Base-by-base conservation (phyloP, 2,888 invertebrate genomes). In the Cynaeus angustus region DNA sequence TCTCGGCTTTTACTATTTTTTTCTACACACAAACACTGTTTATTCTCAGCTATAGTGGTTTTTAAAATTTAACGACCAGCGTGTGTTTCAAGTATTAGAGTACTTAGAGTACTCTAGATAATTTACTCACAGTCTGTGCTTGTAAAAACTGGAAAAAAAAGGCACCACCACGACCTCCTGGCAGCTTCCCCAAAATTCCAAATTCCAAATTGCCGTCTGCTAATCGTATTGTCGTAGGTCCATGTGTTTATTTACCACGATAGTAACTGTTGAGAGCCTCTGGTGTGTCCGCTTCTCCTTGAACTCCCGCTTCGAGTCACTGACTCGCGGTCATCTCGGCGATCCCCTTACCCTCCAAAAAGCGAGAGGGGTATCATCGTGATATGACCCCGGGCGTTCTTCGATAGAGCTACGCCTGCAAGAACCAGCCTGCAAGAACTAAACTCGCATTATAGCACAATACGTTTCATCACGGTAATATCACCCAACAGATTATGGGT, bases 271-370 rank as follows among this genome's bases (percentile, higher is more conserved):
- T 76, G 73, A 66, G 74, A 69, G 71, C 70, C 70, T 59, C 76
- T 76, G 76, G 45, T 62, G 48, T 58, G 61, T 56, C 59, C 66
- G 72, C 53, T 70, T 77, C 74, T 73, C 76, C 77, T 77, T 76
- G 77, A 77, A 77, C 77, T 75, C 74, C 71, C 66, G 66, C 73
- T 68, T 71, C 70, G 68, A 75, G 77, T 77, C 77, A 77, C 70
- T 77, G 77, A 77, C 77, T 77, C 71, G 71, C 74, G 76, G 74
- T 75, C 75, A 77, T 75, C 72, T 62, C 67, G 67, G 14, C 68
- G 48, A 38, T 66, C 65, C 72, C 69, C 68, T 13, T 37, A 45
- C 66, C 68, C 72, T 65, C 68, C 68, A 16, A 67, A 67, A 65
- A 28, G 30, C 37, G 9, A 38, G 53, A 30, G 62, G 66, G 43